Conservation (phyloP, 2,888 invertebrate genomes). For the Thecocarcelia acutangulata region DNA sequence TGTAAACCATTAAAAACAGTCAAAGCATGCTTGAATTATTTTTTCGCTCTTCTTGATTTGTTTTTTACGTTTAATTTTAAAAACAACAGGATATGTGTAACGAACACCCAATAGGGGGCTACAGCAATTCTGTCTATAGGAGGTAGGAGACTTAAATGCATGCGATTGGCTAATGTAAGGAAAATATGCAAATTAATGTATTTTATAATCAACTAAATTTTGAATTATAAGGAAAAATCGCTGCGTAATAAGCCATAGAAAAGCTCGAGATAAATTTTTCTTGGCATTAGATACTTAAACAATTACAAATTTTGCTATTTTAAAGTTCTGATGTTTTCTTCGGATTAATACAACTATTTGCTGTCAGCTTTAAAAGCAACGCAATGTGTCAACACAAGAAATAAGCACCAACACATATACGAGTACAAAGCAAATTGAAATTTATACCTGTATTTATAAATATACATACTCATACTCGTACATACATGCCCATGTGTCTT, state of each 20-base stretch:
- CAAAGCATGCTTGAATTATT: not conserved
- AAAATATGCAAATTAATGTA: too few relatives aligned
- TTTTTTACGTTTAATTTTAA: slow-evolving; percentile 11
- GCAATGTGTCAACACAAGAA: slow-evolving; percentile 47
- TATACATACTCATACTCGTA: too few relatives aligned
- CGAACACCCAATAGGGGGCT: slow-evolving; percentile 56
- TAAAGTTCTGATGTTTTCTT: not conserved
- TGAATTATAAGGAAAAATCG: too few relatives aligned
- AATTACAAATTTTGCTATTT: not conserved
- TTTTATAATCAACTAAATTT: too few relatives aligned
- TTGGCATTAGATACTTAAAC: too few relatives aligned
- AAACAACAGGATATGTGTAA: slow-evolving; percentile 55
- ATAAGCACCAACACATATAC: slow-evolving; percentile 9
- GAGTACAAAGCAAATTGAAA: not conserved
- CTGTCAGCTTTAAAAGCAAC: not conserved
- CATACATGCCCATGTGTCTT: too few relatives aligned
- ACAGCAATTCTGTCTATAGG: too few relatives aligned
- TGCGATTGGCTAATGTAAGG: too few relatives aligned
- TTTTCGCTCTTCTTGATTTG: not conserved
- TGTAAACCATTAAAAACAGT: slow-evolving; percentile 53
- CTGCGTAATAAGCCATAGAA: too few relatives aligned
- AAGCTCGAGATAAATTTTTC: too few relatives aligned
- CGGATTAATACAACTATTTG: not conserved
- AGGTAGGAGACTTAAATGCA: too few relatives aligned
- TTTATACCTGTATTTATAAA: not conserved